Conservation (phyloP, 2,797 vertebrate genomes). For the Crocodylus rhombifer region DNA sequence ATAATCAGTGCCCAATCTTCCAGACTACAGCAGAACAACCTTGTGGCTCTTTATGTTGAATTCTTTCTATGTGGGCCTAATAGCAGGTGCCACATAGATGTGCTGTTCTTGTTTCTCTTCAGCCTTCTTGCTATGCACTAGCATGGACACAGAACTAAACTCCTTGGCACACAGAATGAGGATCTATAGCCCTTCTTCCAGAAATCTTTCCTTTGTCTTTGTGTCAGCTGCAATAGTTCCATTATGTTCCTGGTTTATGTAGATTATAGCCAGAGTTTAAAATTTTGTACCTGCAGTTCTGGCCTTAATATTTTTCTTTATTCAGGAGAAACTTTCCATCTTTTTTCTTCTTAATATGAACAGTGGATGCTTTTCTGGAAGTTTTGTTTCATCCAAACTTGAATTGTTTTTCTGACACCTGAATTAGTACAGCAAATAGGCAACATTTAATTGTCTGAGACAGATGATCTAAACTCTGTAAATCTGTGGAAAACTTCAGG, state of each 20-base stretch:
- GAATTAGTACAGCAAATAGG: background rate
- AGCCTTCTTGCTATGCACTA: background rate
- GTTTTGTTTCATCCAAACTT: background rate
- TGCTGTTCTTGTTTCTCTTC: background rate
- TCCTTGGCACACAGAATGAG: too few species aligned
- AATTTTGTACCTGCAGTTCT: background rate
- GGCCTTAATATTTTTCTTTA: background rate
- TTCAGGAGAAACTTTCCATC: accelerated
- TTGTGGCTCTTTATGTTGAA: background rate
- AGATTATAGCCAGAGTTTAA: background rate
- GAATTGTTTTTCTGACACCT: background rate
- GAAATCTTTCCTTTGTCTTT: background rate
- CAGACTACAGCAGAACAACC: background rate
- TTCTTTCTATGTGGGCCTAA: background rate
- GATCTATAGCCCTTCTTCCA: background rate
- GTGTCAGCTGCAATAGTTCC: background rate
- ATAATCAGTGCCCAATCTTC: background rate
- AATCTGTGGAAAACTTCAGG: background rate
- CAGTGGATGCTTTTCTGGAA: background rate
- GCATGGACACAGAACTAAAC: background rate
- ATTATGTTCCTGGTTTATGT: background rate
- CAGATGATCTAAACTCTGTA: accelerated
- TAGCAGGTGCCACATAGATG: background rate
- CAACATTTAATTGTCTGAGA: background rate
- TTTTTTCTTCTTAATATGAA: background rate